Conservation (phyloP, 2,888 invertebrate genomes). For the Pyrocoelia pectoralis region DNA sequence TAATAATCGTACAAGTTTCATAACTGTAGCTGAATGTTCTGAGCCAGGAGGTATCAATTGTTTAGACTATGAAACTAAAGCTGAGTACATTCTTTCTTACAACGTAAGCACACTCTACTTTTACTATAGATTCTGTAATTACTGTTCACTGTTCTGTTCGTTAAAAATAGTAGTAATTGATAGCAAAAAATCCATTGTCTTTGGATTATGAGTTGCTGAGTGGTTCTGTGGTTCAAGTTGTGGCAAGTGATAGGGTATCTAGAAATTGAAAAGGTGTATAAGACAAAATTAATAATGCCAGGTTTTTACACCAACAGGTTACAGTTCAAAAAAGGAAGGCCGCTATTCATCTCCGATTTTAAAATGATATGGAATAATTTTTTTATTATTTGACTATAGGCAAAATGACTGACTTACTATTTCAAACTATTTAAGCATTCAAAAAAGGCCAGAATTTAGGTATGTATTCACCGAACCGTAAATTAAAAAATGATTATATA, state of each 20-base stretch:
- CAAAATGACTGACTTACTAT: no score
- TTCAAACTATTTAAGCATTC: no score
- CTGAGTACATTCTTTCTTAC: conserved; percentile 83
- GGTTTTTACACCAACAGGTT: no score
- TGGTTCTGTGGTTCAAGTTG: conserved; percentile 77
- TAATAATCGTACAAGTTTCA: conserved; percentile 80
- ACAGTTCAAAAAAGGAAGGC: no score
- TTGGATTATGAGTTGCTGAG: conserved; percentile 81
- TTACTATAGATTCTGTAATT: not conserved
- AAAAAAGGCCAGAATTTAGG: no score
- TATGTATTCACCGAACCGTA: no score
- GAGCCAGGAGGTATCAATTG: conserved; percentile 75
- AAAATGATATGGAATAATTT: no score
- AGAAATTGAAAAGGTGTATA: conserved; percentile 72
- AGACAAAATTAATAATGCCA: conserved; percentile 91
- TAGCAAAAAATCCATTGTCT: conserved; percentile 74
- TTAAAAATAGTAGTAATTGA: conserved; percentile 82
- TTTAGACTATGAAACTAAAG: conserved; percentile 83
- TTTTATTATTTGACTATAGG: no score
- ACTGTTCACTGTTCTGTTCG: conserved; percentile 77
- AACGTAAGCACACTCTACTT: conserved; percentile 65
- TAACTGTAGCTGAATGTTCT: conserved; percentile 80
- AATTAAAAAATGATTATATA: no score
- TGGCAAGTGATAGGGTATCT: conserved; percentile 83
- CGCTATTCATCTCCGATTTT: no score